Conservation (phyloP, 2,888 invertebrate species). For the Vandiemenella viatica region DNA sequence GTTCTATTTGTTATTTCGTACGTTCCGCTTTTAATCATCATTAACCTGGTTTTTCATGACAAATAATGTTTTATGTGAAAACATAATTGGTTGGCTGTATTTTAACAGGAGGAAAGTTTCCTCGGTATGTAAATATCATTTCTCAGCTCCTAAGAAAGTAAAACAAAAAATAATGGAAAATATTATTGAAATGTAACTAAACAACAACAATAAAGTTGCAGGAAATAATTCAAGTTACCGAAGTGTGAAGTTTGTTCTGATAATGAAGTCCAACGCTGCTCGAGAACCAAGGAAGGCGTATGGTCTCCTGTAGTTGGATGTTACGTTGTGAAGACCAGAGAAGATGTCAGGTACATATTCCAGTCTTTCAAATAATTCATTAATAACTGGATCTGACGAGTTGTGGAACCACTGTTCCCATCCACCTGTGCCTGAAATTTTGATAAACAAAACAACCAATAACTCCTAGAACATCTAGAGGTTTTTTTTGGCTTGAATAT, state of each 20-base stretch:
- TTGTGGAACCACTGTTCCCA: constrained; percentile 62
- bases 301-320: constrained; percentile 41
- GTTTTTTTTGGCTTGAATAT: background rate
- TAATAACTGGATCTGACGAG: constrained; percentile 46
- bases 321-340: constrained; percentile 56
- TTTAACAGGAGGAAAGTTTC: no score
- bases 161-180: no score
- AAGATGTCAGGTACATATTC: constrained; percentile 50
- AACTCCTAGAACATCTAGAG: background rate
- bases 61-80: no score
- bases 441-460: background rate
- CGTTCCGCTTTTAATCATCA: no score
- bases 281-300: constrained; percentile 62
- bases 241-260: constrained; percentile 58
- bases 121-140: no score
- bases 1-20: no score
- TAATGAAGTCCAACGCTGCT: constrained; percentile 54
- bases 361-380: constrained; percentile 45
- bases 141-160: no score
- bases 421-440: constrained; percentile 46
- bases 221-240: no score
- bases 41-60: no score
- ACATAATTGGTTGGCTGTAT: no score
- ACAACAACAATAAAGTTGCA: no score
- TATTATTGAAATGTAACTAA: no score